phyloP scores from a whole-genome alignment of 1,140 invertebrate genomes.

The Drosophila nannoptera region DNA sequence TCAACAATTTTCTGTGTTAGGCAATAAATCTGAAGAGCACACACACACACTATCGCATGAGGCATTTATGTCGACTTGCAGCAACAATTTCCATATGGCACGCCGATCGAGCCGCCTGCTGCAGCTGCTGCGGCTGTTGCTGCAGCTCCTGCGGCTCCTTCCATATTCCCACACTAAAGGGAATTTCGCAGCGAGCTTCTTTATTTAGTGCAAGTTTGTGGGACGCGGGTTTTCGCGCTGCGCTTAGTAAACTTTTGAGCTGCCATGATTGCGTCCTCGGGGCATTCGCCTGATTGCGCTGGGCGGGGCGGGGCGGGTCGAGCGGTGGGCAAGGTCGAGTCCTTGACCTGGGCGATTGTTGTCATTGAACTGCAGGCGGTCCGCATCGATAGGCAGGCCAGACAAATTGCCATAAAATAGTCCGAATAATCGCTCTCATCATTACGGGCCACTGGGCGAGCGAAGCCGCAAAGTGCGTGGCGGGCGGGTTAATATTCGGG shows the following conservation, averaged over 20 bases:
- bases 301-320: background rate
- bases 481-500: conserved; percentile 16
- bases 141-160: conserved; percentile 1
- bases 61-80: conserved; percentile 57
- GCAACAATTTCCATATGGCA: conserved; percentile 63
- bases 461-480: conserved; percentile 25
- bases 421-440: conserved; percentile 55
- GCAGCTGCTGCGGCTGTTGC: background rate
- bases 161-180: conserved; percentile 22
- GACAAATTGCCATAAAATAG: conserved; percentile 65
- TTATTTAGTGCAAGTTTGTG: conserved; percentile 60
- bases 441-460: conserved; percentile 59
- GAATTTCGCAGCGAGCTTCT: background rate
- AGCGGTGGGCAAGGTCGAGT: conserved; percentile 32
- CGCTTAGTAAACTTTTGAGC: conserved; percentile 56
- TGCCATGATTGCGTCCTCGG: conserved; percentile 57
- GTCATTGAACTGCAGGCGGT: conserved; percentile 47
- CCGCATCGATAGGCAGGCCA: conserved; percentile 26
- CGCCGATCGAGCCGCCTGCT: conserved; percentile 21
- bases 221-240: conserved; percentile 23
- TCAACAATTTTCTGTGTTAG: conserved; percentile 49
- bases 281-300: conserved; percentile 18
- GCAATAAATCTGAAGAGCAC: conserved; percentile 54
- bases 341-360: conserved; percentile 52
- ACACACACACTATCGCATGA: conserved; percentile 30